Percentiles rank a stretch among this genome's conserved stretches.
These are phyloP conservation scores for Platyura marginata DNA, from an alignment of 1,140 invertebrate genomes.

Conservation along the genomic window DNA sequence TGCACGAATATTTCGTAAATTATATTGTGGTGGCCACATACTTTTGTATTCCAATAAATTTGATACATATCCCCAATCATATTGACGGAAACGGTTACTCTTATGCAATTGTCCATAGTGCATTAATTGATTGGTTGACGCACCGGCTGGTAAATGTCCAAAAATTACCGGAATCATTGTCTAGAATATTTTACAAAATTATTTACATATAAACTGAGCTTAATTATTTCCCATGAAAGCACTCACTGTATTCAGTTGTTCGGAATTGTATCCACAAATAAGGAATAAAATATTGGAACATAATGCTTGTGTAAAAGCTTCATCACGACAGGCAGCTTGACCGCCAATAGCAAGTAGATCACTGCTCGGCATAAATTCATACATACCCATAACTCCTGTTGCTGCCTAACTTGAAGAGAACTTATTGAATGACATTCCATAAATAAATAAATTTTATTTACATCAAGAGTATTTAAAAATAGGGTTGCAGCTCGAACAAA, in stretches of 20 bases:
- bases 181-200: too few relatives aligned
- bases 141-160: conserved; percentile 38
- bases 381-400: conserved; percentile 20
- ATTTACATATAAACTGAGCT: too few relatives aligned
- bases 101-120: conserved; percentile 24
- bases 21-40: conserved; percentile 31
- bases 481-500: conserved; percentile 8
- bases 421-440: too few relatives aligned
- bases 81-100: conserved; percentile 15
- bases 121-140: conserved; percentile 20
- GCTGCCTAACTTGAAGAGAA: too few relatives aligned
- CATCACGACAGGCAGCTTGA: conserved; percentile 19
- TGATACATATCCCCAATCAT: conserved; percentile 18
- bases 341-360: conserved; percentile 21
- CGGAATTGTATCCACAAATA: conserved; percentile 22
- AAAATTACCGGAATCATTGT: conserved; percentile 51
- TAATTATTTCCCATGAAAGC: too few relatives aligned
- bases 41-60: conserved; percentile 30
- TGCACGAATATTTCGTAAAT: conserved; percentile 36
- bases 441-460: too few relatives aligned
- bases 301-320: neutral
- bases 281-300: conserved; percentile 27
- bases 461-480: conserved; percentile 13
- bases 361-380: conserved; percentile 27
- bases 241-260: conserved; percentile 19